These are phyloP conservation scores for Acrocyrtus sp. DNA, from an alignment of 2,888 invertebrate genomes.

Conservation along the genomic window DNA sequence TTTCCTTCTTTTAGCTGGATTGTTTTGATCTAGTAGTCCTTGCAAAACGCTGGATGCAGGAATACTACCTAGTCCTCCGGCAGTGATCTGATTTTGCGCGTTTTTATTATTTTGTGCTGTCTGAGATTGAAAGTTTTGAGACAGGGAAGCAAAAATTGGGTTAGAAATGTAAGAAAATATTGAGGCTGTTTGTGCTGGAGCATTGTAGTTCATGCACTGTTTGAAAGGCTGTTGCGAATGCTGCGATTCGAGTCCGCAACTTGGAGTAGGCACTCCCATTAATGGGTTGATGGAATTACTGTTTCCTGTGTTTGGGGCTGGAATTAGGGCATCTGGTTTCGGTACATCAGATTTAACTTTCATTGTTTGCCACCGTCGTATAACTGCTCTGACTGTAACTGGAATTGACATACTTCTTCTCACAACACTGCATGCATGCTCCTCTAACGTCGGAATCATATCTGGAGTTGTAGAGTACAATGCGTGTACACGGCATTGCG, in stretches of 20 bases:
- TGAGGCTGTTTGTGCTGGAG: conserved; percentile 34
- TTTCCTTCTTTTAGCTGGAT: conserved; percentile 57
- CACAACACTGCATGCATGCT: conserved; percentile 72
- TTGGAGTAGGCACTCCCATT: conserved; percentile 26
- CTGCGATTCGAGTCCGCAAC: conserved; percentile 36
- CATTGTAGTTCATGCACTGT: conserved; percentile 37
- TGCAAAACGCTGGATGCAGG: conserved; percentile 25
- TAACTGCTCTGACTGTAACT: conserved; percentile 85
- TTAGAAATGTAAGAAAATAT: conserved; percentile 35
- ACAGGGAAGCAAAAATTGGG: conserved; percentile 33
- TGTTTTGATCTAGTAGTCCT: conserved; percentile 59
- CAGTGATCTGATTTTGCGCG: conserved; percentile 18
- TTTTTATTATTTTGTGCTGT: conserved; percentile 20
- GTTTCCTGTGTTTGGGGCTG: conserved; percentile 27
- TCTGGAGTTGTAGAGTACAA: conserved; percentile 57
- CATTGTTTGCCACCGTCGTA: conserved; percentile 87
- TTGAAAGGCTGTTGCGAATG: conserved; percentile 30
- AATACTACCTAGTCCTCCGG: conserved; percentile 17
- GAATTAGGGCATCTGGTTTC: conserved; percentile 55
- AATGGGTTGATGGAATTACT: conserved; percentile 37
- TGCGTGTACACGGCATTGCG: conserved; percentile 80
- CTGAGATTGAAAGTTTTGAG: conserved; percentile 33
- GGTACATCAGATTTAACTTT: conserved; percentile 67
- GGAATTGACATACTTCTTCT: conserved; percentile 93
- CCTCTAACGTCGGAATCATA: conserved; percentile 62